A percentile compares a stretch with the other conserved stretches of the same genome.
Evolutionary conservation across 1,140 invertebrate genomes (phyloP).

Genomic region (Physella acuta): DNA sequence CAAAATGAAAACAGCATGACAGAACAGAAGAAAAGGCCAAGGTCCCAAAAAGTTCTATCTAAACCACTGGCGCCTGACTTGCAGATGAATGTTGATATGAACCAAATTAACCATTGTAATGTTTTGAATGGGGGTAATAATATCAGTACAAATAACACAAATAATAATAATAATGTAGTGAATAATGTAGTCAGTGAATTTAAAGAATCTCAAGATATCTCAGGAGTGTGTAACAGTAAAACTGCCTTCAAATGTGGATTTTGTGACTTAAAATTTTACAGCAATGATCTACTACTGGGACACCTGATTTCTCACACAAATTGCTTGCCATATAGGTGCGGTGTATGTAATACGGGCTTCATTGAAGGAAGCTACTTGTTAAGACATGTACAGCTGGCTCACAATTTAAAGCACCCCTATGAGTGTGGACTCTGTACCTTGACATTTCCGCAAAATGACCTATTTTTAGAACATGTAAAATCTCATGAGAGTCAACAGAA

Average conservation of each 20-base stretch:
- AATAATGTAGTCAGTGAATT: not conserved
- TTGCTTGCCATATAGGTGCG: conserved; percentile 5
- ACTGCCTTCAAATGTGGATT: conserved; percentile 21
- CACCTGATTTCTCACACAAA: conserved; percentile 13
- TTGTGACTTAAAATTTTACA: conserved; percentile 1
- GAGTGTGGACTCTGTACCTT: conserved; percentile 8
- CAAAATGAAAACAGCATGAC: not conserved
- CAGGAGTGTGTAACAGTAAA: not conserved
- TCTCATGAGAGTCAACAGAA: not conserved
- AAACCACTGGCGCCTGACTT: not conserved
- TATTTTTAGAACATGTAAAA: not conserved
- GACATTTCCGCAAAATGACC: conserved; percentile 7
- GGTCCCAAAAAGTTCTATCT: not conserved
- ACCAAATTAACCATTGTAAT: not conserved
- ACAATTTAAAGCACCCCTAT: conserved; percentile 1
- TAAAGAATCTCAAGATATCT: not conserved
- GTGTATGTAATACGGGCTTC: conserved; percentile 11
- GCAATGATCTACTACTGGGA: not conserved
- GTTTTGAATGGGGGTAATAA: not conserved
- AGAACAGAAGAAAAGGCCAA: not conserved
- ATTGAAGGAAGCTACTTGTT: conserved; percentile 5
- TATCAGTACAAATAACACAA: not conserved
- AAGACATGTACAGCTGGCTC: conserved; percentile 12
- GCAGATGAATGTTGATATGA: not conserved
- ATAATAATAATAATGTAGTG: not conserved